Evolutionary conservation across 2,797 vertebrate genomes (phyloP).

Genomic region (Buphagus erythrorhynchus): DNA sequence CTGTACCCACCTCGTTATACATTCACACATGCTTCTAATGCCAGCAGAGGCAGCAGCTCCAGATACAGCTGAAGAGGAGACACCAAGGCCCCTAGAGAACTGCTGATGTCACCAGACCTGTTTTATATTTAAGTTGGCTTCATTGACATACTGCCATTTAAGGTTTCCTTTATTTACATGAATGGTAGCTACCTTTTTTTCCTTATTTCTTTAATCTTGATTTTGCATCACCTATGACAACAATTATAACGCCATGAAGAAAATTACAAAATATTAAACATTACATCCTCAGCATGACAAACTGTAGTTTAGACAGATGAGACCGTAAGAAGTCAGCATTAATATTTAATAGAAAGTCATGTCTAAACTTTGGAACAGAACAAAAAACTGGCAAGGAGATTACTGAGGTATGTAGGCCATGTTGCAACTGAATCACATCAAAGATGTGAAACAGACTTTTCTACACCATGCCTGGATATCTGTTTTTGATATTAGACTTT

Average conservation of each 20-base stretch:
- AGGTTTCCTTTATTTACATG: not conserved
- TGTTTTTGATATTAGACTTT: not conserved
- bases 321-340: not conserved
- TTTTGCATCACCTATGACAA: not conserved
- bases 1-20: fast-evolving
- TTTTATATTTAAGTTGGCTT: not conserved
- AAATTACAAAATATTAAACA: not conserved
- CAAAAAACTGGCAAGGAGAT: not conserved
- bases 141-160: not conserved
- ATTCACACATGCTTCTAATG: not conserved
- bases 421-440: not conserved
- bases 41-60: not conserved
- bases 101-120: not conserved
- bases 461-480: not conserved
- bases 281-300: not conserved
- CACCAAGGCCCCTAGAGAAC: not conserved
- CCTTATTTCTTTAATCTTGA: not conserved
- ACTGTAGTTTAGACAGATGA: not conserved
- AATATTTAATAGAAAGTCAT: not conserved
- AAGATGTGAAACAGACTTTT: not conserved
- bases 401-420: not conserved
- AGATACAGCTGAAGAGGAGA: not conserved
- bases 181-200: not conserved
- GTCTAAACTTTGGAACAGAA: not conserved
- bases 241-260: not conserved